Conservation (phyloP, 64 coral and sea anemone genomes). For the Pocillopora damicornis region DNA sequence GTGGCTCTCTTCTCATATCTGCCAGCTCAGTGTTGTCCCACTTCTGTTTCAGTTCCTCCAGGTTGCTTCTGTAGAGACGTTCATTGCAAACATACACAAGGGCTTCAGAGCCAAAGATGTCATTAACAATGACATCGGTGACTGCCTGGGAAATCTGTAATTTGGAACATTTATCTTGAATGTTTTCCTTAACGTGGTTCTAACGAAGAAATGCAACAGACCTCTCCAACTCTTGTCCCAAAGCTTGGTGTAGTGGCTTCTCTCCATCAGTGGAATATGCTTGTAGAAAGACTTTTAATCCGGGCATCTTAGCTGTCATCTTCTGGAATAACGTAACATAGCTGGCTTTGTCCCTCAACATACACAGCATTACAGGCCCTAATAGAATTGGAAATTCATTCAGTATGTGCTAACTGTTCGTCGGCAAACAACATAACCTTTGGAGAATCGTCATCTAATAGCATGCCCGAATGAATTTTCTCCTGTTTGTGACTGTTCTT, state of each 20-base stretch:
- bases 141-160: background rate
- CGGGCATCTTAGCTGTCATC: conserved; percentile 26
- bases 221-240: conserved; percentile 50
- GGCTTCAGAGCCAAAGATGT: conserved; percentile 28
- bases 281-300: conserved; percentile 41
- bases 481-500: conserved; percentile 2
- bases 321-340: conserved; percentile 57
- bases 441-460: conserved; percentile 48
- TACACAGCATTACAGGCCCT: conserved; percentile 34
- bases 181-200: conserved; percentile 36
- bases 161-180: conserved; percentile 17
- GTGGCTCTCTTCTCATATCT: conserved; percentile 11
- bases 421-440: conserved; percentile 55
- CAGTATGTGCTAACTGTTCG: conserved; percentile 41
- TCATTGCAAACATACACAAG: conserved; percentile 3
- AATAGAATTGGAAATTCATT: too few species aligned
- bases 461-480: conserved; percentile 44
- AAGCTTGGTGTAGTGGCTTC: conserved; percentile 20
- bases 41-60: background rate
- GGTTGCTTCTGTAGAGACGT: background rate
- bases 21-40: conserved; percentile 3
- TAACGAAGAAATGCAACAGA: conserved; percentile 49
- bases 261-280: conserved; percentile 42
- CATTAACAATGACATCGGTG: background rate
- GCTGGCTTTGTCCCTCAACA: conserved; percentile 58